Conservation (phyloP, 2,888 invertebrate species). For the Drosophila dives region DNA sequence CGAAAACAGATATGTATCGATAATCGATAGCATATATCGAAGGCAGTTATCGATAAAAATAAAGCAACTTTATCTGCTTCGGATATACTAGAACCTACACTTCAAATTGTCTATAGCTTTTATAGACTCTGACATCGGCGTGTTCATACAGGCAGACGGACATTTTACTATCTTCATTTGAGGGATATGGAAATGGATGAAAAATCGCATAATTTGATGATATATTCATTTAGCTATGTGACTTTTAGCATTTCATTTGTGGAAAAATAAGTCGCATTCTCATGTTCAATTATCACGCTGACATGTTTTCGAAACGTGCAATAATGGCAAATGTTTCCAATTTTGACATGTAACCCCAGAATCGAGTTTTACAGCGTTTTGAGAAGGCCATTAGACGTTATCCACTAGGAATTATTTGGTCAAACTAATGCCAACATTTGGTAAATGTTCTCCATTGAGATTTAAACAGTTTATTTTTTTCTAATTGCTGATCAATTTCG, state of each 20-base stretch:
- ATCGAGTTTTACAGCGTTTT: constrained; percentile 5
- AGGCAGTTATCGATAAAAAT: too few species aligned
- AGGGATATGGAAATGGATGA: not conserved
- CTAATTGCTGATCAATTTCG: not conserved
- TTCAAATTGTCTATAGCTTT: too few species aligned
- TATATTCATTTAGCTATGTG: constrained; percentile 56
- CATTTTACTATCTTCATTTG: not conserved
- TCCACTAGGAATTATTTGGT: not conserved
- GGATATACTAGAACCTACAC: too few species aligned
- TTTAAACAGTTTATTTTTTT: not conserved
- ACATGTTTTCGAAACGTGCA: constrained; percentile 72
- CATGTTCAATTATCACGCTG: constrained; percentile 70
- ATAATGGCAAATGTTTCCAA: constrained; percentile 56
- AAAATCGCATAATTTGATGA: constrained; percentile 52
- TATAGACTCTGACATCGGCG: too few species aligned
- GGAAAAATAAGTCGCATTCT: constrained; percentile 30
- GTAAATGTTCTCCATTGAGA: not conserved
- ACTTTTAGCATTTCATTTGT: constrained; percentile 55
- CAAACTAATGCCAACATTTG: not conserved
- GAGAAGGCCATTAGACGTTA: constrained; percentile 39
- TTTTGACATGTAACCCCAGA: constrained; percentile 41
- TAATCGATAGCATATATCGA: too few species aligned
- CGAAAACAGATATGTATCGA: too few species aligned
- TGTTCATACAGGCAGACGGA: too few species aligned
- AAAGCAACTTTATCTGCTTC: too few species aligned